Percentiles rank a stretch among this genome's conserved stretches.
Conservation (phyloP, 2,797 vertebrate genomes). For the Hypotaenidia okinawae region DNA sequence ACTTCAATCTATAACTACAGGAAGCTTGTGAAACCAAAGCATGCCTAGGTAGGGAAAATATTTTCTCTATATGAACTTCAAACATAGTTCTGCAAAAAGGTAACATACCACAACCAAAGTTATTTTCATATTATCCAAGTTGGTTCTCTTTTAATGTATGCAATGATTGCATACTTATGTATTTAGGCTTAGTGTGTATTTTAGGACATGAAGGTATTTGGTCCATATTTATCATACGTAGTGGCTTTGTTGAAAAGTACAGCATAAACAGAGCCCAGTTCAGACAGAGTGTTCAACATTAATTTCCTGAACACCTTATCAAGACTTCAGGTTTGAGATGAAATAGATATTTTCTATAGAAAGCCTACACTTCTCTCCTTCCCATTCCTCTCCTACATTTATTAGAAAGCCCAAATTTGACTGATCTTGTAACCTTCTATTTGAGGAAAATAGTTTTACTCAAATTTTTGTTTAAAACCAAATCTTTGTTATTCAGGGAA, state of each 20-base stretch:
- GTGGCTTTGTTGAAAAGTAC: not conserved
- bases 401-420: not conserved
- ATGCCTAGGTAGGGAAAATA: not conserved
- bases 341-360: not conserved
- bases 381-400: not conserved
- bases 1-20: not conserved
- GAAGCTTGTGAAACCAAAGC: not conserved
- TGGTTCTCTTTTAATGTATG: not conserved
- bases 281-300: not conserved
- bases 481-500: not conserved
- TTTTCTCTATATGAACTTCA: not conserved
- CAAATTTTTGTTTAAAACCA: not conserved
- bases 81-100: not conserved
- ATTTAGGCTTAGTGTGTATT: not conserved
- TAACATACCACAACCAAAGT: not conserved
- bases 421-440: not conserved
- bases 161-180: not conserved
- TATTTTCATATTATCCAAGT: not conserved
- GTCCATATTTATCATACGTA: not conserved
- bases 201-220: not conserved
- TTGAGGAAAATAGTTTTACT: not conserved
- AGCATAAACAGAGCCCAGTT: not conserved
- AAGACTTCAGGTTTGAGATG: not conserved
- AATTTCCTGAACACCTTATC: not conserved
- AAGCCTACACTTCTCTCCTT: not conserved